Evolutionary conservation across 2,888 invertebrate genomes (phyloP).

Genomic region (Mimas tiliae): DNA sequence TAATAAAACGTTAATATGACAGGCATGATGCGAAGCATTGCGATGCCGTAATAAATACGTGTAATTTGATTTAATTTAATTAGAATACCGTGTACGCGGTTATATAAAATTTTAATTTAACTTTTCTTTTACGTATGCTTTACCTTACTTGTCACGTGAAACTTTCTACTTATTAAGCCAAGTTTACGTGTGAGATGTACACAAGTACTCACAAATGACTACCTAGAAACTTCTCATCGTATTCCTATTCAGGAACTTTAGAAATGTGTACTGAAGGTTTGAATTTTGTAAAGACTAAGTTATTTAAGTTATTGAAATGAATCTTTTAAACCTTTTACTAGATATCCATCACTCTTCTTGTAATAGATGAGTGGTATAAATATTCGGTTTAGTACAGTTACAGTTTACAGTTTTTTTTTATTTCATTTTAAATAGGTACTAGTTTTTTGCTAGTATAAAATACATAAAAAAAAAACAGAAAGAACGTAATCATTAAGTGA

Average conservation of each 20-base stretch:
- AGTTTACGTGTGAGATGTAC: background rate
- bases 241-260: constrained; percentile 8
- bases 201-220: background rate
- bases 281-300: background rate
- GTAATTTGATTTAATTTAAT: constrained; percentile 30
- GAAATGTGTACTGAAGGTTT: background rate
- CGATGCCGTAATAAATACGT: constrained; percentile 14
- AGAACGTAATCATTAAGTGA: too few species aligned
- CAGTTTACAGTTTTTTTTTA: too few species aligned
- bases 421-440: too few species aligned
- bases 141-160: constrained; percentile 30
- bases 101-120: constrained; percentile 27
- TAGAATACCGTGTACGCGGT: constrained; percentile 17
- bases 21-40: constrained; percentile 4
- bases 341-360: too few species aligned
- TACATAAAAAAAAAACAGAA: too few species aligned
- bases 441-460: too few species aligned
- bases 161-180: constrained; percentile 25
- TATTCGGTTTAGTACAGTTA: too few species aligned
- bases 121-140: constrained; percentile 25
- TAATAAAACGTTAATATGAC: constrained; percentile 6
- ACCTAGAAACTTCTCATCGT: background rate
- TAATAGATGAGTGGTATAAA: too few species aligned
- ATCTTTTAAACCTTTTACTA: too few species aligned
- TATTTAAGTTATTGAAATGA: background rate